These are phyloP conservation scores for Isoperla grammatica DNA, from an alignment of 2,888 invertebrate genomes.

Conservation along the genomic window DNA sequence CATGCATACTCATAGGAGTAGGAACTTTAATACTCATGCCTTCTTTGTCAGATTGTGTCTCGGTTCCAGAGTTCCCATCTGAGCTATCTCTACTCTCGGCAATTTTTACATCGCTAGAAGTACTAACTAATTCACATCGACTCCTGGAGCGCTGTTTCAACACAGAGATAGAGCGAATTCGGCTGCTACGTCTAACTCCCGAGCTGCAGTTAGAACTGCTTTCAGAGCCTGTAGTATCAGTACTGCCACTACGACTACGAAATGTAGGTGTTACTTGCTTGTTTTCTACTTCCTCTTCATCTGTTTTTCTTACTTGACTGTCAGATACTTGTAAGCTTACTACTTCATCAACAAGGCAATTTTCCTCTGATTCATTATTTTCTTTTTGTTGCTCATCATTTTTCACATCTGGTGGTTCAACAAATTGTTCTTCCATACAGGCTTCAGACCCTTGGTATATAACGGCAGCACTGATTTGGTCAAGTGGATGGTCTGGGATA, in stretches of 20 bases:
- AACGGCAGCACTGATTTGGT: no score
- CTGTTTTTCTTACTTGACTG: slow-evolving; percentile 4
- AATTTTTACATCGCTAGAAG: neutral
- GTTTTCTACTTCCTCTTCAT: slow-evolving; percentile 32
- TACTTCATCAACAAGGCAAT: neutral
- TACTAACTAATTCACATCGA: slow-evolving; percentile 10
- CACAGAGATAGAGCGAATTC: slow-evolving; percentile 62
- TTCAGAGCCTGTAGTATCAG: slow-evolving; percentile 42
- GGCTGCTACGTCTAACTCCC: slow-evolving; percentile 39
- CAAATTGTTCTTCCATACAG: no score
- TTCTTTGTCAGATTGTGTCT: slow-evolving; percentile 41
- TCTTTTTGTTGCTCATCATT: no score
- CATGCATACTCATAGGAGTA: slow-evolving; percentile 34
- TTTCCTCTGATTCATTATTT: neutral
- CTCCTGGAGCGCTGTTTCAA: slow-evolving; percentile 51
- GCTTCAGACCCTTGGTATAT: no score
- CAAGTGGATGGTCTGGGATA: no score
- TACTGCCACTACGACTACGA: slow-evolving; percentile 42
- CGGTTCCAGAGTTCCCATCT: slow-evolving; percentile 40
- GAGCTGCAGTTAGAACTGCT: slow-evolving; percentile 43
- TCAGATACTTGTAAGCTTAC: slow-evolving; percentile 8
- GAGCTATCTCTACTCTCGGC: slow-evolving; percentile 32
- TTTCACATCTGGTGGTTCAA: no score
- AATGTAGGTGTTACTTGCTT: slow-evolving; percentile 40
- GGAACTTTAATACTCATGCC: slow-evolving; percentile 35